Evolutionary conservation across 1,140 invertebrate species (phyloP).

Genomic region (Aphis craccivora): DNA sequence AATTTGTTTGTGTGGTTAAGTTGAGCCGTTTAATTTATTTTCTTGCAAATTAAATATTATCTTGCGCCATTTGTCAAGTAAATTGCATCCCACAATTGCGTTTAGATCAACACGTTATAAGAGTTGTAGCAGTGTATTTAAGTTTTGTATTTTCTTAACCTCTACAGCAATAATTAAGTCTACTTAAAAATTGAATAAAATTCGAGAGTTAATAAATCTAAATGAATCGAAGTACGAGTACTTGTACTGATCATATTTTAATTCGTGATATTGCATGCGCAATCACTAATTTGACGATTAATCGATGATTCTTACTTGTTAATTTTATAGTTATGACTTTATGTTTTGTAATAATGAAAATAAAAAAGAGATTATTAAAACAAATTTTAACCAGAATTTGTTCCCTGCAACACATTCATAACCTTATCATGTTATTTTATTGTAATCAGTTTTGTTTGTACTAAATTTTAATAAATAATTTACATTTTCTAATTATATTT

Average conservation of each 20-base stretch:
- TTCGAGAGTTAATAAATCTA: background rate
- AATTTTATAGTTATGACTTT: background rate
- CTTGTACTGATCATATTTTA: background rate
- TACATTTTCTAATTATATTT: background rate
- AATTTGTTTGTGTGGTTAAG: background rate
- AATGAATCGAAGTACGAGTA: background rate
- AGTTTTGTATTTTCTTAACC: background rate
- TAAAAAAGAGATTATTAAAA: background rate
- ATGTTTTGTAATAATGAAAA: background rate
- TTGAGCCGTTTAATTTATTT: background rate
- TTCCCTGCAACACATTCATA: background rate
- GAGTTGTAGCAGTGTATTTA: background rate
- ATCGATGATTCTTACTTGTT: background rate
- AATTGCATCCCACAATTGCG: background rate
- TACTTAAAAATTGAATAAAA: background rate
- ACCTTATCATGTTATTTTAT: background rate
- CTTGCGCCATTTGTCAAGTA: background rate
- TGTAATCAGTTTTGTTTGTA: background rate
- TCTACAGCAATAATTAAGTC: background rate
- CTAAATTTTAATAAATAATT: background rate
- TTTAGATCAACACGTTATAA: background rate
- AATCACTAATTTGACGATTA: background rate
- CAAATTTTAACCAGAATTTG: background rate
- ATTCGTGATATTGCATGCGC: background rate
- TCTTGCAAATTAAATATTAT: slow-evolving; percentile 1